Conservation (phyloP, 2,888 invertebrate species). For the Callyntrura guangdongensis region DNA sequence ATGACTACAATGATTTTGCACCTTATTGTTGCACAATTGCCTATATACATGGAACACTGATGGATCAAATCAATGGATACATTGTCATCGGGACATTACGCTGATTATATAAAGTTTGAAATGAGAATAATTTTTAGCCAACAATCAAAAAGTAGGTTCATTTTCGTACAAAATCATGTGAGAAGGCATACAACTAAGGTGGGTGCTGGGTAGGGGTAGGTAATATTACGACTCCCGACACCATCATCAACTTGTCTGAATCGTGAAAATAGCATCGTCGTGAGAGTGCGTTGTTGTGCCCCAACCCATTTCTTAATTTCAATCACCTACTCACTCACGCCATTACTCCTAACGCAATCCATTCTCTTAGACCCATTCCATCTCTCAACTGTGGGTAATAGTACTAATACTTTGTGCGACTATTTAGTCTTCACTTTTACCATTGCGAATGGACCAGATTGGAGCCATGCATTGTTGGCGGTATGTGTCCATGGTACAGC, state of each 20-base stretch:
- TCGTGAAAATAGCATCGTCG: not conserved
- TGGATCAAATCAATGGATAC: not conserved
- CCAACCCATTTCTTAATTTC: not conserved
- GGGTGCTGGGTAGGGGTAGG: too few relatives aligned
- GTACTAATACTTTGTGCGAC: not conserved
- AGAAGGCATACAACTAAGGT: too few relatives aligned
- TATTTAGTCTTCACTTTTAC: constrained; percentile 28
- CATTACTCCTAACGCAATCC: constrained; percentile 38
- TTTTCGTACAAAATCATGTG: too few relatives aligned
- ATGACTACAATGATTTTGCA: not conserved
- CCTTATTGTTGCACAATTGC: not conserved
- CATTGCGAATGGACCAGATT: constrained; percentile 35
- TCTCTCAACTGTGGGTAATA: not conserved
- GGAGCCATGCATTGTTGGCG: constrained; percentile 43
- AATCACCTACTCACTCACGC: not conserved
- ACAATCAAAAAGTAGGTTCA: too few relatives aligned
- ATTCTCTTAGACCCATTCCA: constrained; percentile 25
- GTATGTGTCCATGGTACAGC: not conserved
- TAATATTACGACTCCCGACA: too few relatives aligned
- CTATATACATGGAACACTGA: not conserved
- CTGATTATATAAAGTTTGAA: not conserved
- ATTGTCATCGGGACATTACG: constrained; percentile 1
- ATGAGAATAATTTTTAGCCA: too few relatives aligned
- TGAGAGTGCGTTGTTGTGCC: too few relatives aligned
- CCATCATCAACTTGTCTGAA: not conserved